Conservation (phyloP, 1,140 invertebrate genomes). For the Bicyclus anynana region DNA sequence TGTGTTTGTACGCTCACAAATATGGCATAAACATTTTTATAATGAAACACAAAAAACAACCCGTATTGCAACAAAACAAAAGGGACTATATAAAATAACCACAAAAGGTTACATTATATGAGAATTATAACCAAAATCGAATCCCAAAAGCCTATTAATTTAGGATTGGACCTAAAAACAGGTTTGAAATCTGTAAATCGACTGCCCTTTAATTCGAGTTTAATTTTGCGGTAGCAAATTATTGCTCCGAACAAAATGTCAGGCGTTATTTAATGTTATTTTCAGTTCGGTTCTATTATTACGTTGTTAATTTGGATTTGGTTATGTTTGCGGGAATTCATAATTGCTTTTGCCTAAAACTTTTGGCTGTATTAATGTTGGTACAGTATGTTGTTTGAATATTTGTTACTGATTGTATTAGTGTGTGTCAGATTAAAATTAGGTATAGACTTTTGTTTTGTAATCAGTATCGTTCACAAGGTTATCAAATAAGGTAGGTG, state of each 20-base stretch:
- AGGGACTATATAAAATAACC: background rate
- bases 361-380: background rate
- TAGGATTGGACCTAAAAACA: slow-evolving; percentile 6
- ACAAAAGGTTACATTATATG: background rate
- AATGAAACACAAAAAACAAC: too few relatives aligned
- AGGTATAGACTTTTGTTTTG: background rate
- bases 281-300: slow-evolving; percentile 15
- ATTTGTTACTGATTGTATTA: background rate
- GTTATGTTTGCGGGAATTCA: background rate
- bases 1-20: too few relatives aligned
- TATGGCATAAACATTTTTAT: too few relatives aligned
- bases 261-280: slow-evolving; percentile 34
- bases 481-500: too few relatives aligned
- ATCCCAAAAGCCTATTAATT: background rate
- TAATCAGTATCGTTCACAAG: too few relatives aligned
- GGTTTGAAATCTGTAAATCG: slow-evolving; percentile 19
- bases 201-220: slow-evolving; percentile 30
- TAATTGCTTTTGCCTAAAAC: slow-evolving; percentile 1
- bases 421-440: background rate
- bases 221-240: slow-evolving; percentile 29
- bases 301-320: slow-evolving; percentile 17
- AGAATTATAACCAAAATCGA: background rate
- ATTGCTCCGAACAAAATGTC: slow-evolving; percentile 29
- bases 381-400: background rate
- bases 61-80: too few relatives aligned